These are phyloP conservation scores for Dorcus hopei DNA, from an alignment of 2,888 invertebrate species.

Conservation along the genomic window DNA sequence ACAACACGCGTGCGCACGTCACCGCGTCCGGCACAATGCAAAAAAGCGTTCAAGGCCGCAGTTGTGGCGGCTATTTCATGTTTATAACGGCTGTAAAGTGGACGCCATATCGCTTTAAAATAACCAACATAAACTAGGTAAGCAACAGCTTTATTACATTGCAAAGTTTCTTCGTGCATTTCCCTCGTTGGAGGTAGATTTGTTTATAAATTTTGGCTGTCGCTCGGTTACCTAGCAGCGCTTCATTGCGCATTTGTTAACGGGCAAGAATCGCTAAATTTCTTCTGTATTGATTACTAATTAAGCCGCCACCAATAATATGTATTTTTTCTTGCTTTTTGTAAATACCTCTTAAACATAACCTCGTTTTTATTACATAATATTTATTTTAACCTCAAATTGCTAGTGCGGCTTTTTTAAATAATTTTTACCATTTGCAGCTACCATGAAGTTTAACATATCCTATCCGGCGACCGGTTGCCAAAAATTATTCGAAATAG, in stretches of 20 bases:
- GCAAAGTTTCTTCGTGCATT: no score
- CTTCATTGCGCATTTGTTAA: no score
- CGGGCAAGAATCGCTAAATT: no score
- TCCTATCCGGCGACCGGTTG: constrained; percentile 96
- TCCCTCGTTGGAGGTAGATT: no score
- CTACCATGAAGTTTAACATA: constrained; percentile 78
- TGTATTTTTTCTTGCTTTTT: no score
- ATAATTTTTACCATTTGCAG: neutral
- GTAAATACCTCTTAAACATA: no score
- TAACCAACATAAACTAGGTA: constrained; percentile 18
- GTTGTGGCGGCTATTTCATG: constrained; percentile 18
- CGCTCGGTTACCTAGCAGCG: no score
- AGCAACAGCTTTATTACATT: constrained; percentile 6
- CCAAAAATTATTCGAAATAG: constrained; percentile 95
- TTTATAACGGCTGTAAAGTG: constrained; percentile 21
- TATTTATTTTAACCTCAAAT: no score
- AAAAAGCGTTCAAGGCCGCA: constrained; percentile 16
- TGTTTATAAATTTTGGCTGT: no score
- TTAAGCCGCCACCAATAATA: no score
- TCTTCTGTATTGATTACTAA: no score
- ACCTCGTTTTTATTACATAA: no score
- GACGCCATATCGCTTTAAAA: constrained; percentile 25
- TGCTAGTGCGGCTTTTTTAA: neutral
- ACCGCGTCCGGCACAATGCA: constrained; percentile 18
- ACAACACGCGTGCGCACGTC: constrained; percentile 17